Percentiles rank a stretch among this genome's conserved stretches.
These are phyloP conservation scores for Pseudomyrmex cubaensis DNA, from an alignment of 1,140 invertebrate species.

Conservation along the genomic window DNA sequence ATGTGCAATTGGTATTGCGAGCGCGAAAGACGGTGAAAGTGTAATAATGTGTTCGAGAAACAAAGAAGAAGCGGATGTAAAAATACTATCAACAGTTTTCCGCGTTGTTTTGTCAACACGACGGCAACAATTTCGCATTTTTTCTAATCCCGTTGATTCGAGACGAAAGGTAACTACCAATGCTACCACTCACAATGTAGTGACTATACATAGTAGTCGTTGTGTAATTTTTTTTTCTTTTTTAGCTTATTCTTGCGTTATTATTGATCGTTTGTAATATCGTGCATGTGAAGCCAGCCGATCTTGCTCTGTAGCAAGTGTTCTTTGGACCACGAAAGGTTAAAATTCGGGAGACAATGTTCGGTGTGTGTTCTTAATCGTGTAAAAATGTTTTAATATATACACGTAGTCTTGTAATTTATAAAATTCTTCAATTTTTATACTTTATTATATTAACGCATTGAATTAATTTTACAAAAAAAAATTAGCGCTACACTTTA, in stretches of 20 bases:
- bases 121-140: constrained; percentile 47
- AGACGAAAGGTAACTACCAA: constrained; percentile 82
- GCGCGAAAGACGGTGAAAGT: constrained; percentile 25
- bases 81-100: constrained; percentile 33
- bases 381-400: neutral
- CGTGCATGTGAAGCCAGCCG: constrained; percentile 34
- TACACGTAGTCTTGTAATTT: neutral
- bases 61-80: constrained; percentile 35
- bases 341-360: neutral
- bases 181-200: constrained; percentile 71
- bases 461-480: constrained; percentile 30
- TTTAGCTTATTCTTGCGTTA: constrained; percentile 64
- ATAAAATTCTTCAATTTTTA: neutral
- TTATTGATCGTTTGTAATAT: constrained; percentile 49
- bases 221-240: constrained; percentile 62
- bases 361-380: neutral
- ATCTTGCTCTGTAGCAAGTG: constrained; percentile 23
- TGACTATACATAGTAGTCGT: constrained; percentile 73
- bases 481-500: too few species aligned
- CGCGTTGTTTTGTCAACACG: constrained; percentile 32
- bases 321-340: constrained; percentile 14
- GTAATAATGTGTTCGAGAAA: constrained; percentile 24
- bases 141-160: constrained; percentile 72
- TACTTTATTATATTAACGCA: neutral
- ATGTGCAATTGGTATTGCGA: constrained; percentile 12